phyloP scores from a whole-genome alignment of 2,113 vertebrate species.

The Thermophis baileyi region DNA sequence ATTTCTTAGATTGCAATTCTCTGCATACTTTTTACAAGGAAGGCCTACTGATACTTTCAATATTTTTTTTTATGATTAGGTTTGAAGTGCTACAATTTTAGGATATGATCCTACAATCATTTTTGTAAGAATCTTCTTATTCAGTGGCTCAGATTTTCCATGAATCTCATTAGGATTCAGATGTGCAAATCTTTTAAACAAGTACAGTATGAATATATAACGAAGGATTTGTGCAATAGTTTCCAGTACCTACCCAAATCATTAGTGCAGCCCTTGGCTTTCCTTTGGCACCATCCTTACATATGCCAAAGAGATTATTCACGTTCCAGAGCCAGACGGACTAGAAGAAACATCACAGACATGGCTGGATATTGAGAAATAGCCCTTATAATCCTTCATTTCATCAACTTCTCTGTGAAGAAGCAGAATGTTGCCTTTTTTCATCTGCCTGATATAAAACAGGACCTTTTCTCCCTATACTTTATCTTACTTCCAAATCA shows the following conservation, averaged over 20 bases:
- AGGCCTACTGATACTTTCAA: neutral
- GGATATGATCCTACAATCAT: neutral
- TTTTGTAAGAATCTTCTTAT: neutral
- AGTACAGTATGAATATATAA: neutral
- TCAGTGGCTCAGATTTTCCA: neutral
- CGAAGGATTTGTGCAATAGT: neutral
- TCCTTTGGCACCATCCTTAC: neutral
- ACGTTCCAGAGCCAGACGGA: neutral
- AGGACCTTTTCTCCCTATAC: too few relatives aligned
- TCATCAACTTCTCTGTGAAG: neutral
- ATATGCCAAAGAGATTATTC: neutral
- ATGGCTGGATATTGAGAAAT: too few relatives aligned
- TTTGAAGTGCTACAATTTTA: neutral
- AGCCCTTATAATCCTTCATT: neutral
- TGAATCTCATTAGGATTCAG: neutral
- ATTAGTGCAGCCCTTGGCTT: neutral
- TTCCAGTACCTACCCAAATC: neutral
- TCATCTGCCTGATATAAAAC: neutral
- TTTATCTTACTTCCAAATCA: neutral
- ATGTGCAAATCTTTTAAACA: neutral
- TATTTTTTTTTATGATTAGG: neutral
- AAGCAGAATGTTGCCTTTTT: neutral
- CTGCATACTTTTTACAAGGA: neutral
- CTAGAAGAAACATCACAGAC: neutral
- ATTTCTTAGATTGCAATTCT: neutral